phyloP scores from a whole-genome alignment of 2,113 vertebrate species.

The Malurus alboscapulatus region DNA sequence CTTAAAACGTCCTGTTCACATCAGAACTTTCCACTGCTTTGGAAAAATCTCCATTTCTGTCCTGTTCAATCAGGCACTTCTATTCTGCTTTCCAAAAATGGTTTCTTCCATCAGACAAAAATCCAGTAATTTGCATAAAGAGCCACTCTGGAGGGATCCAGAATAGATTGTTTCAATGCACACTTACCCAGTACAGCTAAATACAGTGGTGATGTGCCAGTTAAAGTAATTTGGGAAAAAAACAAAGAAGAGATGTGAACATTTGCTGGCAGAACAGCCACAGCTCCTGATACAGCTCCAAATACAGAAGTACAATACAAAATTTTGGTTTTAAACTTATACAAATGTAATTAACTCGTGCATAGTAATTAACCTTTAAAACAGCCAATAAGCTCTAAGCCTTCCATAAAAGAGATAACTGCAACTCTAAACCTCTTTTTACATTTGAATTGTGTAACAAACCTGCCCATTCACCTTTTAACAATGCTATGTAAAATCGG shows the following conservation, averaged over 20 bases:
- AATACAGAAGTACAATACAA: neutral
- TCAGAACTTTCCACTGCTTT: neutral
- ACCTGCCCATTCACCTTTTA: neutral
- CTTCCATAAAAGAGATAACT: neutral
- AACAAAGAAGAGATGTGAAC: neutral
- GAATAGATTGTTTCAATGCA: neutral
- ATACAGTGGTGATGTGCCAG: neutral
- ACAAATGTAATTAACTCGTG: no score
- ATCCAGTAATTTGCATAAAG: neutral
- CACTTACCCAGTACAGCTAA: neutral
- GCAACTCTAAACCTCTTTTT: neutral
- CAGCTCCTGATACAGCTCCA: neutral
- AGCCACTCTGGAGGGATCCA: neutral
- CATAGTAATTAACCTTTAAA: neutral
- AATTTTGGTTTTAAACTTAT: neutral
- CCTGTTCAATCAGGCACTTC: neutral
- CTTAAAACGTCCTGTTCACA: neutral
- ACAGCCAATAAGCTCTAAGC: neutral
- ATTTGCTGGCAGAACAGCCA: neutral
- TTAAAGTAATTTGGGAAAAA: neutral
- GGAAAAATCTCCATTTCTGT: neutral
- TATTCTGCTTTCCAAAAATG: neutral
- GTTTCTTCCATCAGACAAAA: neutral
- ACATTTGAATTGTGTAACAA: neutral
- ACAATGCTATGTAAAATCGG: neutral